Evolutionary conservation across 2,113 vertebrate species (phyloP).

Genomic region (Corydoras maculifer): DNA sequence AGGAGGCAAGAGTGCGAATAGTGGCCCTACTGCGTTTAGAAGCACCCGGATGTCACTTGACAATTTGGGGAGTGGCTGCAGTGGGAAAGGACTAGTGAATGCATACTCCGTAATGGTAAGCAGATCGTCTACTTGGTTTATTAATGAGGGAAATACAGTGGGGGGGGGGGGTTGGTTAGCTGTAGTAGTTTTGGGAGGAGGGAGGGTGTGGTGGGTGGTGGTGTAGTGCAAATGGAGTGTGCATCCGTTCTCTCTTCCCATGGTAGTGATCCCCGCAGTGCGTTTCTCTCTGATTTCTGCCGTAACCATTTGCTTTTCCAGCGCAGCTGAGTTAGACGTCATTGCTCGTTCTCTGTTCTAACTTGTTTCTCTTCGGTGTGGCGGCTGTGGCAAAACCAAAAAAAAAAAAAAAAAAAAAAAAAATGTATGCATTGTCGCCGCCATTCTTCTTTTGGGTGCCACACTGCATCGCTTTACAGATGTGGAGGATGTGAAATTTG

Average conservation of each 20-base stretch:
- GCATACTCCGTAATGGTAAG: conserved; percentile 89
- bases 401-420: neutral
- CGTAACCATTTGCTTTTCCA: conserved; percentile 75
- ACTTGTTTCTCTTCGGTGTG: conserved; percentile 91
- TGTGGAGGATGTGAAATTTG: conserved; percentile 99
- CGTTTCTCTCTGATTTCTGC: conserved; percentile 48
- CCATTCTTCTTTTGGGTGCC: conserved; percentile 75
- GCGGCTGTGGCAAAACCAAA: conserved; percentile 98
- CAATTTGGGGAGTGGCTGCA: conserved; percentile 91
- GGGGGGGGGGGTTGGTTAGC: too few relatives aligned
- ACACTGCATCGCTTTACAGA: conserved; percentile 99
- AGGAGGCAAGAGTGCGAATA: conserved; percentile 93
- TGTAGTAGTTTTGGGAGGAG: conserved; percentile 49
- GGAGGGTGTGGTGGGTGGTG: conserved; percentile 61
- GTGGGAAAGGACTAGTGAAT: conserved; percentile 92
- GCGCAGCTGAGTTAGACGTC: conserved; percentile 61
- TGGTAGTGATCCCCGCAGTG: conserved; percentile 80
- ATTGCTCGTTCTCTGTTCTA: conserved; percentile 70
- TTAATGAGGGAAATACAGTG: conserved; percentile 25
- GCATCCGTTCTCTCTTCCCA: conserved; percentile 79
- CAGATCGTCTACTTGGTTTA: conserved; percentile 61
- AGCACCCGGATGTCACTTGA: conserved; percentile 99
- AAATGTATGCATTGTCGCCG: conserved; percentile 57
- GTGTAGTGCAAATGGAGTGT: conserved; percentile 70
- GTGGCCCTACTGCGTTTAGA: conserved; percentile 95